Evolutionary conservation across 2,113 vertebrate species (phyloP).

Genomic region (Zosterops borbonicus): DNA sequence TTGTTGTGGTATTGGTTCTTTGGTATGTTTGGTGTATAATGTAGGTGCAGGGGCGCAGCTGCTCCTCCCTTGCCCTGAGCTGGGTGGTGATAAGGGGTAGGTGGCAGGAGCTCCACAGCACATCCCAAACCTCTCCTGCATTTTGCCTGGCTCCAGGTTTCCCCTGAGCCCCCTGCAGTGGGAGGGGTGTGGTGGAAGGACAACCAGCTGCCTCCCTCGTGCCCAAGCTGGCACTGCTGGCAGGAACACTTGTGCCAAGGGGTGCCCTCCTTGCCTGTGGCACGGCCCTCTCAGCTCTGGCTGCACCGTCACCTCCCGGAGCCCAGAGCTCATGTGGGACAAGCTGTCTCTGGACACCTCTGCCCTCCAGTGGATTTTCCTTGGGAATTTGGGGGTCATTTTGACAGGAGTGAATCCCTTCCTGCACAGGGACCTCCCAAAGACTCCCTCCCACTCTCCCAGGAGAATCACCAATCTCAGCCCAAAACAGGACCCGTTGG

Average conservation of each 20-base stretch:
- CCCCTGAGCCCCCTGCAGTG: not conserved
- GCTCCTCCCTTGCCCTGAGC: not conserved
- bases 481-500: not conserved
- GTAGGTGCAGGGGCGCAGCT: not conserved
- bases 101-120: not conserved
- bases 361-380: not conserved
- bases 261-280: not conserved
- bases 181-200: not conserved
- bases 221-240: not conserved
- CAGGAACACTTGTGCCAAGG: rapidly evolving
- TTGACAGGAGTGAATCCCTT: not conserved
- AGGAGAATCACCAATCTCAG: not conserved
- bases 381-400: not conserved
- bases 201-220: not conserved
- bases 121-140: not conserved
- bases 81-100: no score
- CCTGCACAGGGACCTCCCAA: not conserved
- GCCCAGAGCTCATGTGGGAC: not conserved
- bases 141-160: not conserved
- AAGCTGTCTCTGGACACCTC: not conserved
- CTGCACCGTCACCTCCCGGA: not conserved
- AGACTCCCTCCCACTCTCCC: not conserved
- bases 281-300: rapidly evolving
- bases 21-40: not conserved
- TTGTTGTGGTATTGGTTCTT: constrained; percentile 22